Evolutionary conservation across 2,113 vertebrate genomes (phyloP).

Genomic region (Cynoglossus semilaevis): DNA sequence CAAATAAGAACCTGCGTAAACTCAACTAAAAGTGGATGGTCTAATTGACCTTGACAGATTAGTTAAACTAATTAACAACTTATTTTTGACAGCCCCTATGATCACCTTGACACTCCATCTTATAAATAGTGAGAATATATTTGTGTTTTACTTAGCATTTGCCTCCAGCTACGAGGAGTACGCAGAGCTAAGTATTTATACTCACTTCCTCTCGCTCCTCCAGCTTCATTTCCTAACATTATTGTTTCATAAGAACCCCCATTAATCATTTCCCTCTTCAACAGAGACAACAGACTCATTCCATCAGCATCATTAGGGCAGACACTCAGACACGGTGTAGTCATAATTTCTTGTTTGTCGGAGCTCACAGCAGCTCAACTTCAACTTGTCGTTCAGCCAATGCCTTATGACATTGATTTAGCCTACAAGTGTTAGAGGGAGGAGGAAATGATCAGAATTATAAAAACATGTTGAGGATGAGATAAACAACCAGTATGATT

Average conservation of each 20-base stretch:
- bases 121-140: too few species aligned
- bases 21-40: too few species aligned
- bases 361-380: background rate
- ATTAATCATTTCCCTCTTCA: constrained; percentile 17
- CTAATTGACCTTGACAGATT: too few species aligned
- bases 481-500: background rate
- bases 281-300: constrained; percentile 14
- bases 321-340: background rate
- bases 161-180: too few species aligned
- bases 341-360: background rate
- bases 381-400: background rate
- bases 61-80: too few species aligned
- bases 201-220: background rate
- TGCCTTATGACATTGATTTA: background rate
- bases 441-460: background rate
- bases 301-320: constrained; percentile 7
- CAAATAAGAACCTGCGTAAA: too few species aligned
- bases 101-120: too few species aligned
- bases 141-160: too few species aligned
- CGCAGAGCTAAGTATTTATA: too few species aligned
- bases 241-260: constrained; percentile 18
- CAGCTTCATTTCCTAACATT: constrained; percentile 15
- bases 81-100: too few species aligned
- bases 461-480: background rate
- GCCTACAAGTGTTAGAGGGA: background rate